These are phyloP conservation scores for Rhyacichthys aspro DNA, from an alignment of 2,797 vertebrate species.

Conservation along the genomic window DNA sequence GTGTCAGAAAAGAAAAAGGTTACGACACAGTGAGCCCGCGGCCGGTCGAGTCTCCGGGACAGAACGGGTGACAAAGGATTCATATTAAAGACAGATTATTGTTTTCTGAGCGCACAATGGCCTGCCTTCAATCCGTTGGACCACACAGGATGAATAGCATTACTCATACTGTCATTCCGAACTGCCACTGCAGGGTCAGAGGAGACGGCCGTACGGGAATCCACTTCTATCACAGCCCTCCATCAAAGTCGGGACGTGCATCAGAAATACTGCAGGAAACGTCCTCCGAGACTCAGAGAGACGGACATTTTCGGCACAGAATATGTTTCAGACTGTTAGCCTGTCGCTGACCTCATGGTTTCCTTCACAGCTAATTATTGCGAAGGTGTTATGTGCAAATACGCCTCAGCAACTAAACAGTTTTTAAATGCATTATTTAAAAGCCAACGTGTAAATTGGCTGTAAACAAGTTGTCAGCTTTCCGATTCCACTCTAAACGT, in stretches of 20 bases:
- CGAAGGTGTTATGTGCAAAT: constrained; percentile 1
- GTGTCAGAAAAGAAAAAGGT: constrained; percentile 30
- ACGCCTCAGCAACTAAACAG: background rate
- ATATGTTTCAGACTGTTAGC: constrained; percentile 23
- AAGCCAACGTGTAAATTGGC: constrained; percentile 11
- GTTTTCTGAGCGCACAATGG: constrained; percentile 54
- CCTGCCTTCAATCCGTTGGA: constrained; percentile 62
- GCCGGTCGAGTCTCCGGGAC: constrained; percentile 23
- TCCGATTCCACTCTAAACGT: background rate
- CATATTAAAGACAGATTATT: constrained; percentile 71
- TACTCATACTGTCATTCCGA: constrained; percentile 68
- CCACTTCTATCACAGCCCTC: constrained; percentile 61
- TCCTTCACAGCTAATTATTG: constrained; percentile 14
- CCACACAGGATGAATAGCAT: constrained; percentile 71
- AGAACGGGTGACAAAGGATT: constrained; percentile 58
- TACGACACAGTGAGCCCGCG: constrained; percentile 4
- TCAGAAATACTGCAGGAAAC: constrained; percentile 48
- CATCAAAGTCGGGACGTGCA: constrained; percentile 63
- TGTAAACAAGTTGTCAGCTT: constrained; percentile 9
- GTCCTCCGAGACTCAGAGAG: constrained; percentile 41
- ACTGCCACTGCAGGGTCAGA: constrained; percentile 58
- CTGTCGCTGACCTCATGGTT: constrained; percentile 12
- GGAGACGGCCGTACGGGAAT: constrained; percentile 51
- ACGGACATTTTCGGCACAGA: constrained; percentile 45
- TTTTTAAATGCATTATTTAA: constrained; percentile 5